Base-by-base conservation (phyloP, 2,888 invertebrate genomes). In the Chrysotoxum bicinctum region DNA sequence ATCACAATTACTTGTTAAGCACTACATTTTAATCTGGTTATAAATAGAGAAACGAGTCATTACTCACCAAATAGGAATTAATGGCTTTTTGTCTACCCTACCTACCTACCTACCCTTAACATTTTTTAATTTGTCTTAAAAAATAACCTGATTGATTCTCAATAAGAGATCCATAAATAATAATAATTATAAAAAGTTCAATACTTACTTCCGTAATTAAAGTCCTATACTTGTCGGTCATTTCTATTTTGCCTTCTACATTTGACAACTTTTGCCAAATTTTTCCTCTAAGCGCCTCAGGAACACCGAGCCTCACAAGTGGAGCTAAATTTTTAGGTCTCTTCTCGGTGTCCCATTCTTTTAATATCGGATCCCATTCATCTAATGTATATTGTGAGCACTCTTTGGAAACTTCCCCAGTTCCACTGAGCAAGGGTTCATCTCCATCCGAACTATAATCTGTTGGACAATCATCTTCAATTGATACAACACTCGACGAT, bases 191-290 rank as follows among this genome's bases (percentile, higher is more conserved):
- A n/a, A n/a, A 40, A 40, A 37, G 6, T 10, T 21, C 7, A 7
- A 14, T 43, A 64, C 64, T 98, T 94, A 98, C 98, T 90, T 92
- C 92, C 87, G 97, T 97, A 81, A 99, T 97, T 56, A 99, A 94
- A 58, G 96, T 95, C 89, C 98, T 94, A 91, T 99, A 99, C 14
- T 96, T 96, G 90, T 99, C 98, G 94, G 98, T 96, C 92, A 98
- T 95, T 87, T 95, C 95, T 80, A 94, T 94, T 89, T 96, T 95
- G 90, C 96, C 96, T 89, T 97, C 96, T 73, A 97, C 96, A 48
- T 96, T 97, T 16, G 98, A 97, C 87, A 99, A 93, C 78, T 99
- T 94, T 91, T 98, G 98, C 99, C 99, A 99, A 60, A 99, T 98
- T 92, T 98, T 98, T 0, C 98, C 98, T 48, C 99, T 94, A 37